phyloP scores from a whole-genome alignment of 1,140 invertebrate species.

The Brachionus rubens region DNA sequence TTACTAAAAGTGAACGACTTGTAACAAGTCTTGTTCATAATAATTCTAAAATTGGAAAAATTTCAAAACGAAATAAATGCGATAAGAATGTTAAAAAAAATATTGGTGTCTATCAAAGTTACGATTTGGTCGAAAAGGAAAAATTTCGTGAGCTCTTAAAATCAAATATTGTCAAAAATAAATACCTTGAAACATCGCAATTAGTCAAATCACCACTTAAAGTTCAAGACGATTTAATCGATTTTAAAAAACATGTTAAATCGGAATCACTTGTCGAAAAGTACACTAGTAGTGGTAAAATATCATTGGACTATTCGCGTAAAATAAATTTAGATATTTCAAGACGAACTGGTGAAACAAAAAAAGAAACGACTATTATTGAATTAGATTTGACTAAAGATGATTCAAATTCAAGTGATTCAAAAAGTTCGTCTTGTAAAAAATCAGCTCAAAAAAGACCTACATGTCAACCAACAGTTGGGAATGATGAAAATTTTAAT shows the following conservation, averaged over 20 bases:
- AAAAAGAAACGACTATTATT: neutral
- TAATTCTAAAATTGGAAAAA: slow-evolving; percentile 21
- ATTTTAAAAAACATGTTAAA: neutral
- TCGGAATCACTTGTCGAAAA: neutral
- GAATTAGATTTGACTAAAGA: slow-evolving; percentile 19
- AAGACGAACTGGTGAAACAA: neutral
- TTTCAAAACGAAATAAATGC: neutral
- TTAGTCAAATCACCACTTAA: neutral
- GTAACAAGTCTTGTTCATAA: neutral
- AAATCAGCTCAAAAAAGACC: slow-evolving; percentile 22
- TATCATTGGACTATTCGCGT: neutral
- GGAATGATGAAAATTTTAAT: slow-evolving; percentile 13
- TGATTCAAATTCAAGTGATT: neutral
- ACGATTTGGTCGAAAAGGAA: slow-evolving; percentile 15
- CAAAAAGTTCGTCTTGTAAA: neutral
- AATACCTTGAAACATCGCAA: neutral
- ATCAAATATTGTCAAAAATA: neutral
- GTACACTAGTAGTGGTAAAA: slow-evolving; percentile 13
- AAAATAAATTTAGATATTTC: slow-evolving; percentile 8
- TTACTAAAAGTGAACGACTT: neutral
- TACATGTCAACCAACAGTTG: neutral
- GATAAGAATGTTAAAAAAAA: neutral
- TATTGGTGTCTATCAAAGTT: slow-evolving; percentile 12
- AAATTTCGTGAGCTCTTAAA: slow-evolving; percentile 5
- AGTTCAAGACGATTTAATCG: neutral